These are phyloP conservation scores for Pentalonia nigronervosa DNA, from an alignment of 1,140 invertebrate species.

Conservation along the genomic window DNA sequence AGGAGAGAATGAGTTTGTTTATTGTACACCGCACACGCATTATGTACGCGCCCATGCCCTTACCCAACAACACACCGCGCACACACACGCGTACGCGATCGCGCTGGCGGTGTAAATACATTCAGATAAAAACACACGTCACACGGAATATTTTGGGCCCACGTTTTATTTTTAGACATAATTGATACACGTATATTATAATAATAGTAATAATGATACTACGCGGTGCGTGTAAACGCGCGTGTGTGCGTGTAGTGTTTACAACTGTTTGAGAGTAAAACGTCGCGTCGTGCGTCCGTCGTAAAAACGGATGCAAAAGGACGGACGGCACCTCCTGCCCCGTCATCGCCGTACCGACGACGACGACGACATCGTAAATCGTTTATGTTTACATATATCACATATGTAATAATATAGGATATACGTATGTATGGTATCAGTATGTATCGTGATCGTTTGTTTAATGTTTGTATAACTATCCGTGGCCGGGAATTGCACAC, in stretches of 20 bases:
- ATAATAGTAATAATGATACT: slow-evolving; percentile 24
- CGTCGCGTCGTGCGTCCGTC: not conserved
- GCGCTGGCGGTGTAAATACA: not conserved
- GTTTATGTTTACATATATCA: not conserved
- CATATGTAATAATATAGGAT: not conserved
- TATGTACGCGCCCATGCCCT: slow-evolving; percentile 56
- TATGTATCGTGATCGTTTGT: not conserved
- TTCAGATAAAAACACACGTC: slow-evolving; percentile 43
- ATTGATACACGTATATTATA: slow-evolving; percentile 5
- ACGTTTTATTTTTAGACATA: slow-evolving; percentile 53
- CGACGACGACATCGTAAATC: not conserved
- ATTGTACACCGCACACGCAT: slow-evolving; percentile 49
- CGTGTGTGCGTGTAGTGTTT: not conserved
- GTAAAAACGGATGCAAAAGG: slow-evolving; percentile 31
- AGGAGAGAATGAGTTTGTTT: slow-evolving; percentile 49
- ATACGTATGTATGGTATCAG: not conserved
- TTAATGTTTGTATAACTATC: not conserved
- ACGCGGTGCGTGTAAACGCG: not conserved
- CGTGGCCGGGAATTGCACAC: not conserved
- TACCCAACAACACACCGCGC: slow-evolving; percentile 40
- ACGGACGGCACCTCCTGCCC: not conserved
- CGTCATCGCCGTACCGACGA: not conserved
- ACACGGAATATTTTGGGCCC: slow-evolving; percentile 16
- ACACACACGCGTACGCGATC: not conserved
- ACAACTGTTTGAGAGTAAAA: slow-evolving; percentile 19